phyloP scores from a whole-genome alignment of 2,888 invertebrate species.

The Pammene fasciana region DNA sequence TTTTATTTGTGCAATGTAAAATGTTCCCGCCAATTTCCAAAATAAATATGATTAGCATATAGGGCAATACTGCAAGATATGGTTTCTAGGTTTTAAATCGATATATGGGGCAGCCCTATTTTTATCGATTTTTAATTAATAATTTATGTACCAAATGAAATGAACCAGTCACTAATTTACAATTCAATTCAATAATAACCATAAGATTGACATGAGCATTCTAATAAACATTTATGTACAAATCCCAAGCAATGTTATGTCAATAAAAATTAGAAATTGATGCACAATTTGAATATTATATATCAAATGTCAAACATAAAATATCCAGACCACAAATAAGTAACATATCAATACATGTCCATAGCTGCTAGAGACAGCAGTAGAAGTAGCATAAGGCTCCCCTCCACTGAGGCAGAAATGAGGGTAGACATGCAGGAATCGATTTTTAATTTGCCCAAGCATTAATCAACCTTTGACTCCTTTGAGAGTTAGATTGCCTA shows the following conservation, averaged over 20 bases:
- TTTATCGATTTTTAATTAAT: too few species aligned
- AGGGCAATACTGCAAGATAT: too few species aligned
- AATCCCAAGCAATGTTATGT: slow-evolving; percentile 17
- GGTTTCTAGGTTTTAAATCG: too few species aligned
- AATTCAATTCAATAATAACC: slow-evolving; percentile 31
- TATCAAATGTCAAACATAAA: slow-evolving; percentile 37
- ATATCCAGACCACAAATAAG: slow-evolving; percentile 26
- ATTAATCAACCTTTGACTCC: too few species aligned
- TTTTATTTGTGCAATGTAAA: too few species aligned
- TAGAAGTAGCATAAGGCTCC: background rate
- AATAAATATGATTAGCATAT: too few species aligned
- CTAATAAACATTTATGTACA: slow-evolving; percentile 35
- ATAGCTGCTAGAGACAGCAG: background rate
- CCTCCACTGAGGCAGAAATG: too few species aligned
- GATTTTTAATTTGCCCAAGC: too few species aligned
- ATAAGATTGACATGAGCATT: slow-evolving; percentile 46
- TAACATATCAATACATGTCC: slow-evolving; percentile 5
- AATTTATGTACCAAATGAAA: slow-evolving; percentile 64
- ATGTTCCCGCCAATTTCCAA: too few species aligned
- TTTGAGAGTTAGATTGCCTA: too few species aligned
- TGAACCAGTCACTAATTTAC: slow-evolving; percentile 37
- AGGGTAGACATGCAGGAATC: too few species aligned
- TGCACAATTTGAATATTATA: slow-evolving; percentile 5
- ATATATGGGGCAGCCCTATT: too few species aligned
- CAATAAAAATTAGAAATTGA: slow-evolving; percentile 28